These are phyloP conservation scores for Eptatretus atami DNA, from an alignment of 2,797 vertebrate genomes.

Conservation along the genomic window DNA sequence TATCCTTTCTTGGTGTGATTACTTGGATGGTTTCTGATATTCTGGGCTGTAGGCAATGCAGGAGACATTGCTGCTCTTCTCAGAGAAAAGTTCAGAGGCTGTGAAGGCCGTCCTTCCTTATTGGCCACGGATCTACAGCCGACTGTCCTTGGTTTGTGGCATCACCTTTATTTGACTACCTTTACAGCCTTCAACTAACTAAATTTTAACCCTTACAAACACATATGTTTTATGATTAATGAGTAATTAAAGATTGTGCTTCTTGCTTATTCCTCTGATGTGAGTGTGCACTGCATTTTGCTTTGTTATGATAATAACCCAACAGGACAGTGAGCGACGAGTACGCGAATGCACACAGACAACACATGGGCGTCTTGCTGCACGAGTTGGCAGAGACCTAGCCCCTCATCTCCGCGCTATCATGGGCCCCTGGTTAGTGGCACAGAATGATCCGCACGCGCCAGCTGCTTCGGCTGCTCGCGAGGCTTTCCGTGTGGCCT, in stretches of 20 bases:
- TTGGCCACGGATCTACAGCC: slow-evolving; percentile 89
- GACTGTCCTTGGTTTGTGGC: slow-evolving; percentile 47
- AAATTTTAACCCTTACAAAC: too few relatives aligned
- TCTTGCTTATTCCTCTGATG: too few relatives aligned
- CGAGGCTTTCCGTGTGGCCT: slow-evolving; percentile 56
- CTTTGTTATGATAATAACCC: neutral
- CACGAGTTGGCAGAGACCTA: slow-evolving; percentile 68
- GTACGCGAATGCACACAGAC: slow-evolving; percentile 79
- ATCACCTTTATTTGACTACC: neutral
- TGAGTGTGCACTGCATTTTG: too few relatives aligned
- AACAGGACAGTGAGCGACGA: slow-evolving; percentile 61
- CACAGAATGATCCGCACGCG: slow-evolving; percentile 58
- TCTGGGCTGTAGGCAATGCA: slow-evolving; percentile 41
- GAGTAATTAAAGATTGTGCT: too few relatives aligned
- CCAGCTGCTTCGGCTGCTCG: slow-evolving; percentile 59
- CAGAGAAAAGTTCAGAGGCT: slow-evolving; percentile 42
- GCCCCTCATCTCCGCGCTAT: slow-evolving; percentile 72
- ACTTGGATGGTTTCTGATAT: too few relatives aligned
- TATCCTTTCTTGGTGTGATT: too few relatives aligned
- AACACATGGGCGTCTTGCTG: slow-evolving; percentile 62
- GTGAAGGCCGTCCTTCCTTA: slow-evolving; percentile 88
- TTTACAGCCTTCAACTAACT: too few relatives aligned
- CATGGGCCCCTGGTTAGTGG: slow-evolving; percentile 89
- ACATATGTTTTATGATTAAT: too few relatives aligned
- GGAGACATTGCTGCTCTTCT: slow-evolving; percentile 77